These are phyloP conservation scores for Colaptes auratus DNA, from an alignment of 2,113 vertebrate genomes.

Conservation along the genomic window DNA sequence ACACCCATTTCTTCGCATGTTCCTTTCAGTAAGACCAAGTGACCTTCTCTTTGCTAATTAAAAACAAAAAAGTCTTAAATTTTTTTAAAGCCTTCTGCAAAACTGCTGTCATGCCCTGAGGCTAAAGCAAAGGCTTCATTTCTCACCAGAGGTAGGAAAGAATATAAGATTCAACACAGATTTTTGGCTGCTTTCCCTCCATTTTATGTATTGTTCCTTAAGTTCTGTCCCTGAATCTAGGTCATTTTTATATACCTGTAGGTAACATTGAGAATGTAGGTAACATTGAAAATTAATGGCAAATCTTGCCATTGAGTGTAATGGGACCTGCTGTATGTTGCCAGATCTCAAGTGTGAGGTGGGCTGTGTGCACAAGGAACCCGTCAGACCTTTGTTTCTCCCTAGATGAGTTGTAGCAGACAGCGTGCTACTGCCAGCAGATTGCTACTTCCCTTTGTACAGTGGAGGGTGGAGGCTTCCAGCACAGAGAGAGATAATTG, in stretches of 20 bases:
- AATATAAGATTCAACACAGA: background rate
- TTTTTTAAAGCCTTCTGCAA: background rate
- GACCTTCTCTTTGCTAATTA: background rate
- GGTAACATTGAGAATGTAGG: background rate
- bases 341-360: background rate
- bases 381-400: background rate
- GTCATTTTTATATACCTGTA: constrained; percentile 26
- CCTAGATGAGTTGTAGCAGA: background rate
- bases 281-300: constrained; percentile 39
- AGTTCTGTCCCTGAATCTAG: constrained; percentile 31
- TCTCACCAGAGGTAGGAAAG: background rate
- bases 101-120: background rate
- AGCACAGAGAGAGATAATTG: background rate
- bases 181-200: constrained; percentile 32
- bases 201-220: constrained; percentile 42
- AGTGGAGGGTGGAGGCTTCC: background rate
- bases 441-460: background rate
- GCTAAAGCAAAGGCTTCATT: constrained; percentile 1
- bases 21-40: background rate
- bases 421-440: background rate
- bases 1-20: background rate
- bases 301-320: constrained; percentile 19
- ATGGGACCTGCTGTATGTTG: constrained; percentile 20
- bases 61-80: background rate
- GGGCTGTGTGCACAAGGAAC: background rate